These are phyloP conservation scores for Drosophila biarmipes DNA, from an alignment of 1,140 invertebrate genomes.

Conservation along the genomic window DNA sequence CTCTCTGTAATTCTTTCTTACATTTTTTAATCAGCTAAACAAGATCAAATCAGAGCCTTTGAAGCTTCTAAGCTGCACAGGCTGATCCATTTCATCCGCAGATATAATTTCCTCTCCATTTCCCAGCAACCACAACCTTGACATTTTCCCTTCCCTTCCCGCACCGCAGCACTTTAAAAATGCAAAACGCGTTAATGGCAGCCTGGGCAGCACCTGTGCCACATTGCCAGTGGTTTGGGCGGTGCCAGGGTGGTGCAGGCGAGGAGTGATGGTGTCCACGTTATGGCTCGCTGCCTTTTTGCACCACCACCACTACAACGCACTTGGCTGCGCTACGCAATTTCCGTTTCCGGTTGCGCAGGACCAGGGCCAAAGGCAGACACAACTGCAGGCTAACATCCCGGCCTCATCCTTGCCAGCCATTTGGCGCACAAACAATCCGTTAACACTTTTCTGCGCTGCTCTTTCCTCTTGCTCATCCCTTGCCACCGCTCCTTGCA, in stretches of 20 bases:
- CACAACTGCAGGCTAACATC: slow-evolving; percentile 62
- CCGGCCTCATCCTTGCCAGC: slow-evolving; percentile 21
- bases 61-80: slow-evolving; percentile 16
- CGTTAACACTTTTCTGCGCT: slow-evolving; percentile 75
- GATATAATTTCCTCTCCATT: slow-evolving; percentile 46
- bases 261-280: slow-evolving; percentile 24
- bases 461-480: slow-evolving; percentile 3
- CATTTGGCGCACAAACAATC: slow-evolving; percentile 75
- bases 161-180: slow-evolving; percentile 34
- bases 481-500: slow-evolving; percentile 26
- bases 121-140: slow-evolving; percentile 36
- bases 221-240: neutral
- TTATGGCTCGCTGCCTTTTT: slow-evolving; percentile 48
- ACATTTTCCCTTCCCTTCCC: slow-evolving; percentile 22
- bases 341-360: slow-evolving; percentile 78
- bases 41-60: slow-evolving; percentile 1
- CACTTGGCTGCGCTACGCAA: slow-evolving; percentile 70
- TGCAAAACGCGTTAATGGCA: slow-evolving; percentile 62
- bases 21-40: neutral
- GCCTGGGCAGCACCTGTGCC: slow-evolving; percentile 41
- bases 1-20: neutral
- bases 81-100: slow-evolving; percentile 44
- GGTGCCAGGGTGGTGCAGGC: neutral
- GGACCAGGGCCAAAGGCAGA: slow-evolving; percentile 51
- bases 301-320: slow-evolving; percentile 56